Evolutionary conservation across 2,888 invertebrate species (phyloP).

Genomic region (Phengaris arion): DNA sequence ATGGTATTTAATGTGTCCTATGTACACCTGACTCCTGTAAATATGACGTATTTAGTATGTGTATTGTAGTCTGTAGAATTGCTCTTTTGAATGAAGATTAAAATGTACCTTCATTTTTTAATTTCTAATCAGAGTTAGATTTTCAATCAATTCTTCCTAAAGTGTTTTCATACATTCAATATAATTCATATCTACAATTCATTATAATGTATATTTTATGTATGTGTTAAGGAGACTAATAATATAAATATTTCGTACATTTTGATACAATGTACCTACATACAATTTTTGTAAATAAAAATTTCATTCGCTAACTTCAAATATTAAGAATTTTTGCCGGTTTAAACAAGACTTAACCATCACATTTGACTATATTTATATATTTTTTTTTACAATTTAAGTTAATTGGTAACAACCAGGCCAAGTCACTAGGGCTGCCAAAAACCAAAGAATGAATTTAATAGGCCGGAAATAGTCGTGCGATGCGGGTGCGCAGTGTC

Average conservation of each 20-base stretch:
- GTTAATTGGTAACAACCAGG: no score
- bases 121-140: background rate
- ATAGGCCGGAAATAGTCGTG: no score
- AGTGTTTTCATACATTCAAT: conserved; percentile 15
- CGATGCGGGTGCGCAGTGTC: no score
- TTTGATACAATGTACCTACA: background rate
- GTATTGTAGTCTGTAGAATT: conserved; percentile 14
- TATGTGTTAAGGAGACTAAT: conserved; percentile 22
- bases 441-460: no score
- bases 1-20: background rate
- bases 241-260: background rate
- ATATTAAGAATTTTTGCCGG: no score
- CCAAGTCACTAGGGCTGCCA: no score
- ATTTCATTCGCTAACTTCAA: no score
- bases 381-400: no score
- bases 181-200: background rate
- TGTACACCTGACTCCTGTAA: conserved; percentile 26
- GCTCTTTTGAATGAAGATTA: background rate
- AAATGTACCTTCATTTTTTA: background rate
- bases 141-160: conserved; percentile 11
- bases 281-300: no score
- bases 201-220: background rate
- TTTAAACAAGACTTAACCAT: no score
- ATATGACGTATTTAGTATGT: conserved; percentile 16
- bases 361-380: no score